A percentile compares a stretch with the other conserved stretches of the same genome.
Conservation (phyloP, 2,888 invertebrate genomes). For the Dexiosoma caninum region DNA sequence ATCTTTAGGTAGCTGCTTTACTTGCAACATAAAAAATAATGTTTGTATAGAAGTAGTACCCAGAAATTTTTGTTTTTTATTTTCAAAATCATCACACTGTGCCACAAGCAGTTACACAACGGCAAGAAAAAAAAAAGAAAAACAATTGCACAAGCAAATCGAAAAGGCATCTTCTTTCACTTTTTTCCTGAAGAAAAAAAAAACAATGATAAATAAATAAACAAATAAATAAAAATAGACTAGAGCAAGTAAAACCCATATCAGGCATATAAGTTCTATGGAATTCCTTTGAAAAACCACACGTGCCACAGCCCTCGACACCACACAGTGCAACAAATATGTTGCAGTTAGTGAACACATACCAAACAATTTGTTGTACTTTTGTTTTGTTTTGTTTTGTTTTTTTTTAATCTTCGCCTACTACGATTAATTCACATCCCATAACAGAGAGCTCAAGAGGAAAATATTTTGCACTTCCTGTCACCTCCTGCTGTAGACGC, state of each 20-base stretch:
- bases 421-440: constrained; percentile 24
- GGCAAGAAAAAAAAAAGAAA: neutral
- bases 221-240: neutral
- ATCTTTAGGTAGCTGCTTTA: constrained; percentile 60
- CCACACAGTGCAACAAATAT: constrained; percentile 57
- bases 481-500: constrained; percentile 60
- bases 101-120: constrained; percentile 27
- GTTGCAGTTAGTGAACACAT: constrained; percentile 24
- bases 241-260: constrained; percentile 19
- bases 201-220: neutral
- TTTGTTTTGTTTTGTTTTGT: no score
- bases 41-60: constrained; percentile 47
- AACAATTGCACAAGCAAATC: constrained; percentile 14
- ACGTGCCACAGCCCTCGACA: constrained; percentile 62
- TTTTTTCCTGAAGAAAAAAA: no score
- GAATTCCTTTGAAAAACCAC: constrained; percentile 63
- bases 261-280: constrained; percentile 32
- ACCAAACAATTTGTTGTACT: neutral
- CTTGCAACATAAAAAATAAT: constrained; percentile 48
- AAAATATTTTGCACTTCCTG: constrained; percentile 57
- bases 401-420: constrained; percentile 49
- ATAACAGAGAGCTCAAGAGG: neutral
- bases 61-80: constrained; percentile 13
- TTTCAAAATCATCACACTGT: constrained; percentile 46
- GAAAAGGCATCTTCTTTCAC: no score